These are phyloP conservation scores for Carcharodon carcharias DNA, from an alignment of 2,797 vertebrate species.

Conservation along the genomic window DNA sequence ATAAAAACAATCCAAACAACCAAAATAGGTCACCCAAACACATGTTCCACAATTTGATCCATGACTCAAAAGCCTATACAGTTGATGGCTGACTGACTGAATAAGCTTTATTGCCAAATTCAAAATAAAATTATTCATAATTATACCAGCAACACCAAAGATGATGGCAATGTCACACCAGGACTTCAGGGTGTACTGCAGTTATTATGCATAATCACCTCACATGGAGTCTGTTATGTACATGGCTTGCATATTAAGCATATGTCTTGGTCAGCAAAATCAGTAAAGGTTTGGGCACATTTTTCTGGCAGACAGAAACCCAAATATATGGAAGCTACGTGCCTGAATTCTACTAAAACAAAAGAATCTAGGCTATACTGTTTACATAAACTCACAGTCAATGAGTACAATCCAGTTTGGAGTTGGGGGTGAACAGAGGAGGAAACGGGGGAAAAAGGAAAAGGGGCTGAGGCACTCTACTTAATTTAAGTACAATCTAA, in stretches of 20 bases:
- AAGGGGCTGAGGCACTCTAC: neutral
- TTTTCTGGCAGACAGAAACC: neutral
- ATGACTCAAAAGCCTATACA: neutral
- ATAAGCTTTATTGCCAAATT: neutral
- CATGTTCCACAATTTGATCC: neutral
- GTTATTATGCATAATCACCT: neutral
- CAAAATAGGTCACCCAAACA: neutral
- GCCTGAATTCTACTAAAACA: neutral
- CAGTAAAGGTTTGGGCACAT: neutral
- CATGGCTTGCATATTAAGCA: neutral
- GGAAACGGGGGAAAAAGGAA: too few relatives aligned
- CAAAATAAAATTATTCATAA: neutral
- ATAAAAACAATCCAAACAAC: neutral
- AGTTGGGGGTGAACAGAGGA: neutral
- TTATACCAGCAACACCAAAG: neutral
- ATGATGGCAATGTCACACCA: neutral
- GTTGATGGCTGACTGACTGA: neutral
- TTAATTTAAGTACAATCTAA: neutral
- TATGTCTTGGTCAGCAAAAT: neutral
- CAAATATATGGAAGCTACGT: neutral
- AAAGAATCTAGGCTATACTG: neutral
- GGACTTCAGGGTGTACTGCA: neutral
- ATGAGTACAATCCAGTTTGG: neutral
- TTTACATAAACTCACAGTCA: neutral
- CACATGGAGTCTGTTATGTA: neutral